phyloP scores from a whole-genome alignment of 2,888 invertebrate species.

The Xanthostigma xanthostigma region DNA sequence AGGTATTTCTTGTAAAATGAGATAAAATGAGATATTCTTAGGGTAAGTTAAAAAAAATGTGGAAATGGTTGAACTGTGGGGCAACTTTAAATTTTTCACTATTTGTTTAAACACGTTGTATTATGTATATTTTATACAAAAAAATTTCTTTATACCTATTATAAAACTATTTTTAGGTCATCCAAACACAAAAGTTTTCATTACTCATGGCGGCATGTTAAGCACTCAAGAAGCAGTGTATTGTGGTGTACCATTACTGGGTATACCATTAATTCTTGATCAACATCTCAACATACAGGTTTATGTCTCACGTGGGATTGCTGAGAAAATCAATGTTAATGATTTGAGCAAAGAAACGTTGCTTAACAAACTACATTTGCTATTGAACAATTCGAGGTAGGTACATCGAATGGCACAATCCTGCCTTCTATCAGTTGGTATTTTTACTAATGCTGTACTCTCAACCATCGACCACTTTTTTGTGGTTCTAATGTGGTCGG shows the following conservation, averaged over 20 bases:
- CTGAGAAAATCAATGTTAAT: conserved; percentile 5
- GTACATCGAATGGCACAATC: no score
- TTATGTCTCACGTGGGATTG: conserved; percentile 13
- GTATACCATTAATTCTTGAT: conserved; percentile 19
- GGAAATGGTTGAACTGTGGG: no score
- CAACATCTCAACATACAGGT: conserved; percentile 16
- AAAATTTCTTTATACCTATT: neutral
- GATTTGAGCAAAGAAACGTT: neutral
- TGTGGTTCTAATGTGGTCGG: no score
- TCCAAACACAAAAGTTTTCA: conserved; percentile 17
- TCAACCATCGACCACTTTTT: no score
- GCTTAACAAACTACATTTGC: neutral
- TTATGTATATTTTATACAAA: no score
- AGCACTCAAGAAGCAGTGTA: conserved; percentile 18
- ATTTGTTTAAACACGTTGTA: no score
- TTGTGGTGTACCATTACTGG: conserved; percentile 18
- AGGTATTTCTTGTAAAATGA: no score
- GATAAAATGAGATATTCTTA: no score
- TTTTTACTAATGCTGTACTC: no score
- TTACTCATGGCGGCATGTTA: conserved; percentile 21
- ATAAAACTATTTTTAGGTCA: conserved; percentile 12
- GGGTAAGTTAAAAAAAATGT: no score
- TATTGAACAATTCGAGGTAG: conserved; percentile 1
- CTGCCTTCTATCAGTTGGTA: no score
- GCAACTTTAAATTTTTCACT: no score